Evolutionary conservation across 1,140 invertebrate genomes (phyloP).

Genomic region (Drosophila triauraria): DNA sequence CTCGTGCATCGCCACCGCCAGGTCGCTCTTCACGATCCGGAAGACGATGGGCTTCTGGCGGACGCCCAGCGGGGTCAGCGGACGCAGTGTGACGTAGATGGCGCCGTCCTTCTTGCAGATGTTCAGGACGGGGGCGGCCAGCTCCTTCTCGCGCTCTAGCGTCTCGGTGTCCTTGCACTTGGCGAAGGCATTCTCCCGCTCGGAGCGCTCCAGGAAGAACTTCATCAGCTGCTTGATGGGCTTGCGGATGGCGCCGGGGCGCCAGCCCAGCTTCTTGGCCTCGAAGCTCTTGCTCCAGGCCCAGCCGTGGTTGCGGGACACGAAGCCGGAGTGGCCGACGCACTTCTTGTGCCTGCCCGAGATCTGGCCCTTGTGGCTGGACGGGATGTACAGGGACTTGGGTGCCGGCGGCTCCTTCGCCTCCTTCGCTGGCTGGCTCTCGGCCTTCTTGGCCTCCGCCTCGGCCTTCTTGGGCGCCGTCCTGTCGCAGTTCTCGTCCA

Average conservation of each 20-base stretch:
- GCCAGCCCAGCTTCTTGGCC: slow-evolving; percentile 63
- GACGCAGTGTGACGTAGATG: slow-evolving; percentile 67
- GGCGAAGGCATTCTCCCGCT: slow-evolving; percentile 10
- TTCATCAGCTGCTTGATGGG: slow-evolving; percentile 76
- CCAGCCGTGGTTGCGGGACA: slow-evolving; percentile 76
- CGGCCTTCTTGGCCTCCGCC: background rate
- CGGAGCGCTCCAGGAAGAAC: slow-evolving; percentile 64
- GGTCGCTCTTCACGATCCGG: slow-evolving; percentile 68
- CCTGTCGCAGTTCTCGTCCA: slow-evolving; percentile 45
- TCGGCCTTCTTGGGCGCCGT: background rate
- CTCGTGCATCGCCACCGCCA: slow-evolving; percentile 40
- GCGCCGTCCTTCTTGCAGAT: slow-evolving; percentile 73
- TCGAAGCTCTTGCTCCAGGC: slow-evolving; percentile 57
- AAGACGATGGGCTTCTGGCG: slow-evolving; percentile 68
- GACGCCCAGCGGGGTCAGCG: slow-evolving; percentile 16
- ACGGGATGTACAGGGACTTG: background rate
- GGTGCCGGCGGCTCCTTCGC: background rate
- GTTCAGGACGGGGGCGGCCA: slow-evolving; percentile 54
- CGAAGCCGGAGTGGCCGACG: slow-evolving; percentile 37
- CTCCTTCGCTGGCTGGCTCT: too few relatives aligned
- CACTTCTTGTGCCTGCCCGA: slow-evolving; percentile 60
- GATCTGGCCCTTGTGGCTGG: slow-evolving; percentile 10
- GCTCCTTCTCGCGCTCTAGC: slow-evolving; percentile 19
- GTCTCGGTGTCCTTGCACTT: slow-evolving; percentile 16
- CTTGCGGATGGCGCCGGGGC: slow-evolving; percentile 70